Base-by-base conservation (phyloP, 2,797 vertebrate genomes). In the Amphiprion clarkii region DNA sequence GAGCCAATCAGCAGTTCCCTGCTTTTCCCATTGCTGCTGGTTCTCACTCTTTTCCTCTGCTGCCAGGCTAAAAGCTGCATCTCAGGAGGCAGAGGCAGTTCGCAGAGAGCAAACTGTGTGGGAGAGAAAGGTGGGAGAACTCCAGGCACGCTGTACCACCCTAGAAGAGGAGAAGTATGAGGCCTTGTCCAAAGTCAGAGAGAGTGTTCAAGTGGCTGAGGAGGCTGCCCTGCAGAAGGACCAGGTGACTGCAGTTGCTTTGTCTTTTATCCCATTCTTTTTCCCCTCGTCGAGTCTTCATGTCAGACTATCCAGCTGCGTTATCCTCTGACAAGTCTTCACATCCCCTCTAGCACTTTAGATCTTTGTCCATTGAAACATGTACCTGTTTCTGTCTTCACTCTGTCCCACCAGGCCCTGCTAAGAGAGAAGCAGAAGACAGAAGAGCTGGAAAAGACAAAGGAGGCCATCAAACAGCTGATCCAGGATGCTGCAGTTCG, bases 161-260 rank as follows among this genome's bases (percentile, higher is more conserved):
- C 71, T 97, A 5, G 95, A 98, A 90, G 94, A 94, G 56, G 96
- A 99, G 73, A 97, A 95, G 53, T 96, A 95, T 0, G 94, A 97
- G 52, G 96, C 96, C 39, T 75, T 97, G 73, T 71, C 86, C 74
- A 97, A 95, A 92, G 94, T 96, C 46, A 88, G 96, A 42, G 95
- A 96, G 17, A 97, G 94, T 62, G 89, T 96, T 78, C 97, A 98
- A 87, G 90, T 97, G 67, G 93, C 96, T 1, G 97, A 99, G 90
- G 98, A 99, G 82, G 96, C 96, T 42, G 90, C 96, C 6, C 88
- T 99, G 75, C 96, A 98, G 87, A 98, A 96, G 83, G 96, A 93
- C 78, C 96, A 97, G 96, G 98, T 99, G 83, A 92, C 55, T 0
- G 1, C 23, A 21, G 21, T 27, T 33, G 0, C 39, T 69, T 21